Conservation (phyloP, 2,797 vertebrate species). For the Sphenopsis melanotis region DNA sequence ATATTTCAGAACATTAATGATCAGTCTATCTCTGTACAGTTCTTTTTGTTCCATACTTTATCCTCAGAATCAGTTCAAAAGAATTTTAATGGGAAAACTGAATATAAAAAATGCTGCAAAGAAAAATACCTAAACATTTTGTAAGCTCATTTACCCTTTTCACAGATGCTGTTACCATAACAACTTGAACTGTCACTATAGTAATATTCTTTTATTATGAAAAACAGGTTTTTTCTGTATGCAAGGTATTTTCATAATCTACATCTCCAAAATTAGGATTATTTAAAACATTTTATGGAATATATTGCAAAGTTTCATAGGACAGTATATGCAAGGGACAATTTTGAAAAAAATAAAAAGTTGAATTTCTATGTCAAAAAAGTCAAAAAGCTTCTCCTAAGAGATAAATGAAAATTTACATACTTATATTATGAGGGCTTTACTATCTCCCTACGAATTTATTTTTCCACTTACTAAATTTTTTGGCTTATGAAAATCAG, state of each 20-base stretch:
- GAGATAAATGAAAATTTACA: background rate
- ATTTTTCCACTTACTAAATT: background rate
- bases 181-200: slow-evolving; percentile 22
- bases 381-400: rapidly evolving
- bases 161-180: slow-evolving; percentile 45
- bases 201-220: slow-evolving; percentile 42
- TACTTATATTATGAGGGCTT: background rate
- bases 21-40: background rate
- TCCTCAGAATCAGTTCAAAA: background rate
- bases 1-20: background rate
- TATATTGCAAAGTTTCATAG: background rate
- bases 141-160: background rate
- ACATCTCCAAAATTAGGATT: background rate
- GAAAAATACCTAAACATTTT: background rate
- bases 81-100: background rate
- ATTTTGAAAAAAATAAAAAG: background rate
- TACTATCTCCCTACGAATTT: background rate
- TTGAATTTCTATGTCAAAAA: background rate
- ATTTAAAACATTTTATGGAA: background rate
- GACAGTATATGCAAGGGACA: background rate
- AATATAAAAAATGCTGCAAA: background rate
- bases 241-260: background rate
- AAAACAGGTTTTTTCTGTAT: background rate
- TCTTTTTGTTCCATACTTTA: background rate
- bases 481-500: background rate